Conservation (phyloP, 2,113 vertebrate species). For the Pangasianodon gigas region DNA sequence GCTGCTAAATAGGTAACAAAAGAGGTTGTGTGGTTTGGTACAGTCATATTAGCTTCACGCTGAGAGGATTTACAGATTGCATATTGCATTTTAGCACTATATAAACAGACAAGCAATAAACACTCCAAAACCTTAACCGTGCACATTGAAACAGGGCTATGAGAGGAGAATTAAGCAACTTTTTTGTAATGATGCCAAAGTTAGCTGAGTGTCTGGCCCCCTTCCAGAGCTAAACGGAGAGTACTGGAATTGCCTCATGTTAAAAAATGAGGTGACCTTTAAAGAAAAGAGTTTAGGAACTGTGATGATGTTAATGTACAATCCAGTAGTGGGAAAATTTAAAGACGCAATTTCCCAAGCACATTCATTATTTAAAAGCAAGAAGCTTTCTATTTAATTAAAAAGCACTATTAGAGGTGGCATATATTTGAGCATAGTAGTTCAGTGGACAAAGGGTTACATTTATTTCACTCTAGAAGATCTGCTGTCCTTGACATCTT, state of each 20-base stretch:
- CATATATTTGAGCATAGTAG: slow-evolving; percentile 17
- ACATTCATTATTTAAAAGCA: slow-evolving; percentile 16
- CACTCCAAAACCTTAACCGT: not conserved
- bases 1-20: slow-evolving; percentile 48
- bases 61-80: slow-evolving; percentile 6
- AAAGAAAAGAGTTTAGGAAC: slow-evolving; percentile 12
- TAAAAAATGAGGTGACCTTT: slow-evolving; percentile 38
- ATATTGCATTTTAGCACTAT: slow-evolving; percentile 8
- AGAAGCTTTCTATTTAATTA: slow-evolving; percentile 34
- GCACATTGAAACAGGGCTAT: not conserved
- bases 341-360: slow-evolving; percentile 1
- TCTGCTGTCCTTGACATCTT: not conserved
- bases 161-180: not conserved
- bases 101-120: slow-evolving; percentile 30
- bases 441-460: not conserved
- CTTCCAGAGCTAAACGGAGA: not conserved
- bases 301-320: slow-evolving; percentile 8
- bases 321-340: not conserved
- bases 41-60: not conserved
- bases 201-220: not conserved
- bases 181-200: not conserved
- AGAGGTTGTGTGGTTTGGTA: not conserved
- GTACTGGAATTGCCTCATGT: not conserved
- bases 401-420: not conserved
- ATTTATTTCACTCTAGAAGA: not conserved